Percentiles rank a stretch among this genome's conserved stretches.
These are phyloP conservation scores for Pimephales promelas DNA, from an alignment of 2,113 vertebrate species.

Conservation along the genomic window DNA sequence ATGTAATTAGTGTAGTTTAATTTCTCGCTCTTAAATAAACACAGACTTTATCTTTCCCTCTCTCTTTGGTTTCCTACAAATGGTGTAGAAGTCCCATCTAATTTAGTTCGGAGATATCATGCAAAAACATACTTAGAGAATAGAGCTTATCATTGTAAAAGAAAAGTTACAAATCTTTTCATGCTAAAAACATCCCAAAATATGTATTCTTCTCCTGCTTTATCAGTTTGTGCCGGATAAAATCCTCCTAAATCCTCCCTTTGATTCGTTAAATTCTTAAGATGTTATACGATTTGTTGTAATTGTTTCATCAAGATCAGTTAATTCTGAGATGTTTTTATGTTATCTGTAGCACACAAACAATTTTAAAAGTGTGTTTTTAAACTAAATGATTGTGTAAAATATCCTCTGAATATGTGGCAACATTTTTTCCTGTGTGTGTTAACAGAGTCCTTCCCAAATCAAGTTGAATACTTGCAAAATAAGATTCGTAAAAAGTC, in stretches of 20 bases:
- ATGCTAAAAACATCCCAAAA: not conserved
- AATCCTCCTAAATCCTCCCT: not conserved
- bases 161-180: not conserved
- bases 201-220: not conserved
- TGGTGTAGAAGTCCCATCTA: not conserved
- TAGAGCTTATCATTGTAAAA: not conserved
- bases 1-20: not conserved
- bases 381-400: not conserved
- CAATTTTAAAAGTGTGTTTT: not conserved
- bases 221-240: not conserved
- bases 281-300: not conserved
- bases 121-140: not conserved
- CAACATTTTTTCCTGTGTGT: not conserved
- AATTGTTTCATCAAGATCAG: conserved; percentile 14
- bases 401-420: not conserved
- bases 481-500: not conserved
- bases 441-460: not conserved
- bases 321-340: not conserved
- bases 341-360: not conserved
- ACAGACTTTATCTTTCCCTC: not conserved
- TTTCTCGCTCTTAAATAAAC: not conserved
- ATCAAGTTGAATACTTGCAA: not conserved
- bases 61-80: not conserved
- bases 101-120: not conserved
- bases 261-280: not conserved